phyloP scores from a whole-genome alignment of 2,888 invertebrate species.

The Papilio protenor region DNA sequence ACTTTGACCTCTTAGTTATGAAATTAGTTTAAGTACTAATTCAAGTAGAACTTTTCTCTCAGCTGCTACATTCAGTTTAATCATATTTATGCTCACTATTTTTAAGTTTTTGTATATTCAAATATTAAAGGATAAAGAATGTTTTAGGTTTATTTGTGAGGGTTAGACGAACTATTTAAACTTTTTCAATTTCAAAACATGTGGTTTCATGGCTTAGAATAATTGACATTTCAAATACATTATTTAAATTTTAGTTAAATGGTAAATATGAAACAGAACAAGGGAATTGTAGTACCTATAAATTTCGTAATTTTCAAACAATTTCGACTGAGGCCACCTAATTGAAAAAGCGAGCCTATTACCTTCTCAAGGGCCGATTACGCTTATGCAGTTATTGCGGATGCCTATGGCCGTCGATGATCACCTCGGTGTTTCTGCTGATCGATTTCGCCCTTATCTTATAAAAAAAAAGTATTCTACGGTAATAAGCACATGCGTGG shows the following conservation, averaged over 20 bases:
- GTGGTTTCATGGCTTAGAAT: neutral
- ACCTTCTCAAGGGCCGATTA: no score
- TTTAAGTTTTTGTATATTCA: neutral
- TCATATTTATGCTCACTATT: neutral
- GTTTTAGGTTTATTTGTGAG: neutral
- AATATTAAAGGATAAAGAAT: neutral
- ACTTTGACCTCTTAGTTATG: neutral
- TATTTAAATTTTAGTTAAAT: neutral
- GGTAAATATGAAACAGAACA: neutral
- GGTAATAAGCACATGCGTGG: no score
- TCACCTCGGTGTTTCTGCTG: no score
- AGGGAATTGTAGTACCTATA: neutral
- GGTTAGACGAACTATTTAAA: neutral
- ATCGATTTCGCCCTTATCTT: no score
- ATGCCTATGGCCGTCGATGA: no score
- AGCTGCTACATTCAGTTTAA: neutral
- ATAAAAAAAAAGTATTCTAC: no score
- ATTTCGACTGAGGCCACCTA: no score
- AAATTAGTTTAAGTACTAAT: conserved; percentile 7
- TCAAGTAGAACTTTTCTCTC: neutral
- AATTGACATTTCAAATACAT: neutral
- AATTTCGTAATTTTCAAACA: no score
- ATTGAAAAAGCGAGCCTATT: no score
- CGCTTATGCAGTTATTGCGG: no score
- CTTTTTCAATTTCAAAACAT: neutral